Base-by-base conservation (phyloP, 2,888 invertebrate genomes). In the Germaria angustata region DNA sequence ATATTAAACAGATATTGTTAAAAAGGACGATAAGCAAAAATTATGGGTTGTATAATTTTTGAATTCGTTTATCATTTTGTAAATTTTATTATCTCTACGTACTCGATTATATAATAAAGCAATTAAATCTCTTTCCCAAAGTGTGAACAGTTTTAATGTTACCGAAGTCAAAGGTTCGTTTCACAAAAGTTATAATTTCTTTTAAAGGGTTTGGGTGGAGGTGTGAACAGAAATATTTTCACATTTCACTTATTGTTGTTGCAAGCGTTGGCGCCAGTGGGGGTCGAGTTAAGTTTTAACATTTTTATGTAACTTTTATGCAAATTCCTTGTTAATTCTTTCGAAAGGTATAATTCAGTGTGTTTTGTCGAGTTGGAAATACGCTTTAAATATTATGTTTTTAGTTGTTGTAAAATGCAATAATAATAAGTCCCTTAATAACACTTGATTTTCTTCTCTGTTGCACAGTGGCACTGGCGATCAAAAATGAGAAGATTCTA, bases 341-440 rank as follows among this genome's bases (percentile, higher is more conserved):
- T 59, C 41, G n/a, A 41, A 59, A 39, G 28, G 13, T 28, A 34
- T 57, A 11, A 6, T 15, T 22, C 22, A 13, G 13, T 41, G 22
- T 22, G 13, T 49, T 41, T 13, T 13, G 41, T 63, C 73, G 51
- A 49, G 72, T 61, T 65, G 77, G 72, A 82, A 79, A 59, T 79
- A 79, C 75, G 65, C 79, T 82, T 69, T 82, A 28, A 28, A 28
- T 28, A 69, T 82, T 63, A 79, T 79, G 69, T 82, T 75, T 69
- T 71, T 61, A 79, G 66, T 79, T 79, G 68, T 71, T 75, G 44
- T 66, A 71, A 71, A 82, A 79, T 75, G 75, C 79, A 79, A 79
- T 79, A 79, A 78, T 75, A 71, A 82, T 82, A 82, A 82, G 69
- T 76, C 79, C 75, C 82, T 79, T 79, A 82, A 82, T 82, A 82